Base-by-base conservation (phyloP, 35 echinoderm and acorn worm species). In the Diadema setosum region DNA sequence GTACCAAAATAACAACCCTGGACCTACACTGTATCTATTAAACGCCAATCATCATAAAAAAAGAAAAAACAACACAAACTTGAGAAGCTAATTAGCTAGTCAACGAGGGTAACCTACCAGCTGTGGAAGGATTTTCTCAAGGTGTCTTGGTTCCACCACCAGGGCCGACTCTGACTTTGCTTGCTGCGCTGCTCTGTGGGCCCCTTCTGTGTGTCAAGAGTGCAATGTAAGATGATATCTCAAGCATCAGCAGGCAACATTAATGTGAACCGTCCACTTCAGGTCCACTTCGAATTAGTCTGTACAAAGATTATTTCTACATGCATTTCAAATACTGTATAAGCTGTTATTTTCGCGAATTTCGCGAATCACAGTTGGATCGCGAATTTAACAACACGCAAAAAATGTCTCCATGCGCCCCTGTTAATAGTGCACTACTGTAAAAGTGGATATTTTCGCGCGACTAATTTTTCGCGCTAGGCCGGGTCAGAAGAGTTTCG, bases 91-190 rank as follows among this genome's bases (percentile, higher is more conserved):
- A n/a, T n/a, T n/a, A n/a, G n/a, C n/a, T n/a, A n/a, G n/a, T n/a
- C n/a, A n/a, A n/a, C n/a, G n/a, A n/a, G n/a, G n/a, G n/a, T n/a
- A 35, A 45, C 82, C 70, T 82, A 92, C 90, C 83, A 92, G 36
- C 36, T 92, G 90, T 36, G 90, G 90, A 44, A 92, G 75, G 30
- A 92, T 45, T 42, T 92, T 92, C 82, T 92, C 90, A 36, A 87
- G 82, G 30, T 92, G 90, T 80, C 84, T 65, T 49, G 84, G 83
- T 65, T 92, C 90, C 7, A 92, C 90, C 3, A 87, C 75, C 15
- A 73, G 41, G 15, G 84, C 52, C 0, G 84, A 87, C 31, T 86
- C 83, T 14, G 90, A 86, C 43, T 92, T 87, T 49, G 90, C 90
- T 46, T 92, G 90, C 43, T 87, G 52, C 18, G 83, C 83, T 27